Evolutionary conservation across 2,113 vertebrate species (phyloP), one percentile per base, ranked within the genome.

Genomic region (Amphiprion percula): DNA sequence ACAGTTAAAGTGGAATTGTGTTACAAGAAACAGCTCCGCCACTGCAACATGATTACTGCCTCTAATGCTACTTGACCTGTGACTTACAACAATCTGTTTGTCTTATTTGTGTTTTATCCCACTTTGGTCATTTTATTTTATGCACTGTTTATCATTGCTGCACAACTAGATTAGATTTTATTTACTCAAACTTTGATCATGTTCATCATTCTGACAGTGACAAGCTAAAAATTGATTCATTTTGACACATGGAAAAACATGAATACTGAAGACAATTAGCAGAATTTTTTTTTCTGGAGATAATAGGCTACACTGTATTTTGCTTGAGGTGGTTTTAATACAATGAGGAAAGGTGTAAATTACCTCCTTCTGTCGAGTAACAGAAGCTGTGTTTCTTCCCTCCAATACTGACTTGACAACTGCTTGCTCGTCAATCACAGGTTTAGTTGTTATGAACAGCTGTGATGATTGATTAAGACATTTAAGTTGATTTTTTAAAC

Each of bases 401-500:
- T 49, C 16, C 19, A 19, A 7, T 24, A 15, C 44, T 60, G 10
- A 39, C 10, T 15, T 58, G 26, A 60, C 66, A 61, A 16, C 37
- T 50, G 9, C 17, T 5, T 10, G 24, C 19, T 47, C 30, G 46
- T 73, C 54, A 60, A 15, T 12, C 28, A 3, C 15, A 46, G 0
- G 4, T 71, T 55, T 49, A 19, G 5, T 41, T 52, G 7, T 46
- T 24, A 4, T 60, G 14, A 61, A 52, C 59, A 28, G 46, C 1
- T 68, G 17, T 78, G 39, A 56, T 17, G 24, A 78, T 10, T 33
- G 53, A 47, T 62, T 62, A 74, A 65, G 26, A 77, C 21, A 4
- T 59, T 61, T 21, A 39, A 23, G 23, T 10, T 33, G 33, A 60
- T n/a, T 73, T 62, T 61, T 62, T 9, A 37, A 52, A 52, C 55